Evolutionary conservation across 2,888 invertebrate species (phyloP), one percentile per base, ranked within the genome.

Genomic region (Bombylius discolor): DNA sequence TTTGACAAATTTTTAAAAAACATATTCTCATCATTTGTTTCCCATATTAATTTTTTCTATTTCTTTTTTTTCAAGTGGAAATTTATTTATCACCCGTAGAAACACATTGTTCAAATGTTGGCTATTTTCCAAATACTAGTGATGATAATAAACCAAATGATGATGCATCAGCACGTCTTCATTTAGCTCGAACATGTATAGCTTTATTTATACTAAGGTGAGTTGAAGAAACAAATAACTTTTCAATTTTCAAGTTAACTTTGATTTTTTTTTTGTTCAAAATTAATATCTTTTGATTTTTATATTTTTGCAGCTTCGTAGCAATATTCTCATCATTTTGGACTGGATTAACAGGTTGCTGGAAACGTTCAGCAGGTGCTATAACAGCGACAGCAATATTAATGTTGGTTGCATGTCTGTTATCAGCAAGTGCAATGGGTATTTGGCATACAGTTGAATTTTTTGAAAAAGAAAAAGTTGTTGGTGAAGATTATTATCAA

Each of bases 361-460:
- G 96, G 93, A 87, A 91, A 74, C 81, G 96, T 64, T 93, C 93
- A 52, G 89, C 94, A 9, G 91, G 91, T 62, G 91, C 94, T 70
- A 90, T 95, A 66, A 91, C 94, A 36, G 89, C 92, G 53, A 95
- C 95, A 5, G 94, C 94, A 39, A 89, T 95, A 64, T 62, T 74
- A 48, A 63, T 74, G 61, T 63, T 74, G 58, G 69, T 71, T 53
- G 69, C 74, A 87, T 94, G 93, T 75, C 76, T 96, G 60, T 76
- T 95, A 66, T 86, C 92, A 62, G 95, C 94, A 42, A 93, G 92
- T 58, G 92, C 88, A 48, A 96, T 96, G 94, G 94, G 93, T 48
- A 77, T 94, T 51, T 95, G 94, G 94, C 94, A 95, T 70, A 93
- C 92, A 54, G 93, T 93, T 36, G 94, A 95, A 73, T 95, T 94